A percentile compares a stretch with the other conserved stretches of the same genome.
Evolutionary conservation across 2,888 invertebrate genomes (phyloP).

Genomic region (Lasioglossum figueresi): DNA sequence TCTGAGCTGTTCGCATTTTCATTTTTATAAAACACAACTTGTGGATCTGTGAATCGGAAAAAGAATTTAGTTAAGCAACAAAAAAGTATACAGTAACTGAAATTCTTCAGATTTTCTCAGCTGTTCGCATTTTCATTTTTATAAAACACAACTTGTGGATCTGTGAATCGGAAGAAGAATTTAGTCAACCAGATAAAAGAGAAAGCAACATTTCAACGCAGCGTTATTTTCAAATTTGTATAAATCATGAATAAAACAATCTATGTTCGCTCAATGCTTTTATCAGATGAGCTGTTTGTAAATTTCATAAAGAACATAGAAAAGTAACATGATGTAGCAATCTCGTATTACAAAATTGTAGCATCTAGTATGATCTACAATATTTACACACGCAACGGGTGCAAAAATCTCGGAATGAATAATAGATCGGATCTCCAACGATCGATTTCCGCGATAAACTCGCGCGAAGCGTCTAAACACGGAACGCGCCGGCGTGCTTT

Average conservation of each 20-base stretch:
- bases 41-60: neutral
- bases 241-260: neutral
- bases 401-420: neutral
- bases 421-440: neutral
- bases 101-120: neutral
- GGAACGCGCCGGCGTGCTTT: neutral
- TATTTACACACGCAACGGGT: neutral
- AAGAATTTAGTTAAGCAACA: too few relatives aligned
- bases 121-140: neutral
- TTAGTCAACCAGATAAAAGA: neutral
- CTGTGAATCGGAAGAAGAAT: neutral
- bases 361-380: neutral
- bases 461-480: neutral
- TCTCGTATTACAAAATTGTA: neutral
- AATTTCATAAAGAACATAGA: neutral
- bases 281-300: neutral
- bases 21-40: neutral
- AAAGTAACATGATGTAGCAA: neutral
- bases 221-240: neutral
- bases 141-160: neutral
- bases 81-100: too few relatives aligned
- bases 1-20: neutral
- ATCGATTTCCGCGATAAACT: neutral
- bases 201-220: neutral
- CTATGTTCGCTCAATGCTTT: neutral